Base-by-base conservation (phyloP, 2,797 vertebrate species). In the Toxotes lorentzi region DNA sequence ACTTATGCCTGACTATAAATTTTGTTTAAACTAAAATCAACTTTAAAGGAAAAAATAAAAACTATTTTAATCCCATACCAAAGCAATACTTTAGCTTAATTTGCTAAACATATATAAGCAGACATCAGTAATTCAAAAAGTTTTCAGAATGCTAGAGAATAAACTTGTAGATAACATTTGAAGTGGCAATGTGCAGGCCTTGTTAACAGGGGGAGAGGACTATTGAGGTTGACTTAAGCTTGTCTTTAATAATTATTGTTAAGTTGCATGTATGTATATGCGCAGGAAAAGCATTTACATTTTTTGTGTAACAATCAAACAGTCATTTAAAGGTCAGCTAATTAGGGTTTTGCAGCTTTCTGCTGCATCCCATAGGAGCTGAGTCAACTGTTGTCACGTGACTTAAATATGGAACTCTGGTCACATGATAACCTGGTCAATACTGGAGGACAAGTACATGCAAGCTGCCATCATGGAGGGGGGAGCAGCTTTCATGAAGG, bases 111-210 rank as follows among this genome's bases (percentile, higher is more conserved):
- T 63, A 41, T 4, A 43, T n/a, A 77, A 43, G 21, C 69, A 27
- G 57, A 40, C 7, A 32, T 4, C 35, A 21, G 30, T 54, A 35
- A 60, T 43, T 57, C 11, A 60, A 59, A 69, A 69, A 51, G 56
- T 62, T 40, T 70, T 67, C 56, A 14, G 7, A 66, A 40, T 57
- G 40, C 56, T 51, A 73, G 4, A 64, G 34, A 64, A 27, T 62
- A 35, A 70, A 73, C 43, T 81, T 63, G 57, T 9, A 63, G 67
- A 70, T 70, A 0, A 48, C 2, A 71, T 24, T 64, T 21, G 38
- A 50, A 56, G 45, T 16, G 30, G 12, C 30, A 38, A 68, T 21
- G 51, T 41, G 23, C 27, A 69, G 23, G 17, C 17, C 17, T 59
- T 56, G 35, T 35, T 21, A 19, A 21, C 2, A 56, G 3, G 47